Evolutionary conservation across 2,113 vertebrate genomes (phyloP).

Genomic region (Rhizomys pruinosus): DNA sequence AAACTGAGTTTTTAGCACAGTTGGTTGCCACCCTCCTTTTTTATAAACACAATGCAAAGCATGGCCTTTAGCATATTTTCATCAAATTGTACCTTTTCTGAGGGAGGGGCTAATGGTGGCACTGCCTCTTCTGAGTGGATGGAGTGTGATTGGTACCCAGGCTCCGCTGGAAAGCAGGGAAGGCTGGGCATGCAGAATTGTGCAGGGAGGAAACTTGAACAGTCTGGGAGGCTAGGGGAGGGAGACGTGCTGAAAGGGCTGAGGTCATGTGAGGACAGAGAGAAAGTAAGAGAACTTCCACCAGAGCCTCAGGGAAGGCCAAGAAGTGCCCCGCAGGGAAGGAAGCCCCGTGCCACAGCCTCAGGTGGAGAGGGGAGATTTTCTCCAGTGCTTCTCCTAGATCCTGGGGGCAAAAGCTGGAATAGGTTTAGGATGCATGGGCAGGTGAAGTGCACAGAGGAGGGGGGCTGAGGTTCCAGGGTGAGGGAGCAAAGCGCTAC

Average conservation of each 20-base stretch:
- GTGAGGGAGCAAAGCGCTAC: background rate
- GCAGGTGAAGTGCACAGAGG: background rate
- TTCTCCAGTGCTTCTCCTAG: background rate
- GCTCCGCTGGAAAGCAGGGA: too few relatives aligned
- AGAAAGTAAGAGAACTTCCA: background rate
- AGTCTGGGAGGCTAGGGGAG: too few relatives aligned
- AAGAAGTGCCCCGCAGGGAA: background rate
- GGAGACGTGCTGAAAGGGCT: background rate
- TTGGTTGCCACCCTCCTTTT: background rate
- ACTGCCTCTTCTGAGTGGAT: background rate
- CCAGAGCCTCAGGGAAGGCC: too few relatives aligned
- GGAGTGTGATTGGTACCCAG: too few relatives aligned
- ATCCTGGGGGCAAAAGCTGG: background rate
- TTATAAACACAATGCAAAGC: background rate
- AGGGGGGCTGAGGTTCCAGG: background rate
- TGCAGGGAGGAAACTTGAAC: too few relatives aligned
- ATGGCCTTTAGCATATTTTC: background rate
- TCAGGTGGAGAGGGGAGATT: rapidly evolving
- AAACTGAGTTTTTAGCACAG: background rate
- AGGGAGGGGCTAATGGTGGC: background rate
- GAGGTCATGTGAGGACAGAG: background rate
- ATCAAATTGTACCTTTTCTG: background rate
- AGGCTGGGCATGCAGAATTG: background rate
- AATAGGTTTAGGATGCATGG: background rate
- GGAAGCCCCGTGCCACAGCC: background rate